These are phyloP conservation scores for Callimico goeldii DNA, from an alignment of 2,797 vertebrate species.

Conservation along the genomic window DNA sequence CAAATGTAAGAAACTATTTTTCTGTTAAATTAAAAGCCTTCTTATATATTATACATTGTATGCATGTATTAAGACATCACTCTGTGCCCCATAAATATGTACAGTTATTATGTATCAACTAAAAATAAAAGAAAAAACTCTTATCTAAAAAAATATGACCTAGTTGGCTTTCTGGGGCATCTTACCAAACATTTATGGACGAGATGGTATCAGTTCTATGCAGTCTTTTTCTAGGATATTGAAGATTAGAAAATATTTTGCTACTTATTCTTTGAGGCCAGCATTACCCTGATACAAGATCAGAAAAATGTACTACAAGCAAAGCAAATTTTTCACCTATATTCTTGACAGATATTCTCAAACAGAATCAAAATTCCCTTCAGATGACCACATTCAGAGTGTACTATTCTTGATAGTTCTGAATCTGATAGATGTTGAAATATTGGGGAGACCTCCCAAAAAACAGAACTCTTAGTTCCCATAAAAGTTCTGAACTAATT, in stretches of 20 bases:
- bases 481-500: neutral
- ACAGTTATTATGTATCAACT: neutral
- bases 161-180: neutral
- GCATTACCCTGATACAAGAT: neutral
- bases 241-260: neutral
- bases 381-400: neutral
- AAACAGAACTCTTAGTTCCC: neutral
- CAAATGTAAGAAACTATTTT: neutral
- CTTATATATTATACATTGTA: neutral
- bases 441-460: neutral
- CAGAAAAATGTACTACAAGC: neutral
- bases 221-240: neutral
- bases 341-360: neutral
- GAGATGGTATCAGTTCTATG: neutral
- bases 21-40: neutral
- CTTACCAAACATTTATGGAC: neutral
- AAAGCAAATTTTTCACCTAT: neutral
- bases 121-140: neutral
- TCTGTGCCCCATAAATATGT: neutral
- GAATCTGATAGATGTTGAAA: neutral
- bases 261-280: neutral
- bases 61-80: neutral
- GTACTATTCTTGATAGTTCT: neutral
- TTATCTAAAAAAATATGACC: neutral
- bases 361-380: neutral